These are phyloP conservation scores for Drosophila ficusphila DNA, from an alignment of 1,140 invertebrate genomes.

Conservation along the genomic window DNA sequence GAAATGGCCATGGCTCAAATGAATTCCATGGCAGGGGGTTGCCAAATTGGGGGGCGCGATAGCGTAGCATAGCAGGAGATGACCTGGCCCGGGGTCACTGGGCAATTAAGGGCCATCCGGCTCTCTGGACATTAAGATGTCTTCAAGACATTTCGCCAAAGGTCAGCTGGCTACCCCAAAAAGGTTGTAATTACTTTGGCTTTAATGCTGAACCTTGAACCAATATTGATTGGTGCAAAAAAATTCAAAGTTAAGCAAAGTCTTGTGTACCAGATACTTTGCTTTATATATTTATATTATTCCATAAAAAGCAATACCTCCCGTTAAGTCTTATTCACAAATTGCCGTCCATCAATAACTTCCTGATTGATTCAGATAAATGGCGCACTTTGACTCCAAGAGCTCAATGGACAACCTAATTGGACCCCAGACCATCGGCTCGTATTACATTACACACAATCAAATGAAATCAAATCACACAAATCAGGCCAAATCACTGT, in stretches of 20 bases:
- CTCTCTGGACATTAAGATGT: constrained; percentile 22
- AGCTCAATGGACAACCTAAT: constrained; percentile 33
- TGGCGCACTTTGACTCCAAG: constrained; percentile 1
- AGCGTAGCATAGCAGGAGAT: not conserved
- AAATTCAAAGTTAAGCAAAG: no score
- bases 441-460: constrained; percentile 57
- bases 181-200: not conserved
- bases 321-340: not conserved
- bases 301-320: no score
- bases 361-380: constrained; percentile 4
- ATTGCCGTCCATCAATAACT: constrained; percentile 4
- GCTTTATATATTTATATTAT: no score
- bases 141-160: constrained; percentile 17
- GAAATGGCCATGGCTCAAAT: constrained; percentile 62
- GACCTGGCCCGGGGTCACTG: constrained; percentile 7
- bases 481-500: constrained; percentile 73
- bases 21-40: constrained; percentile 2
- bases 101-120: constrained; percentile 65
- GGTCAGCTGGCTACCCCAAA: not conserved
- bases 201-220: not conserved
- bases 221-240: not conserved
- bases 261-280: no score
- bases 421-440: not conserved
- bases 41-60: not conserved
- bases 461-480: constrained; percentile 71